Conservation (phyloP, 2,888 invertebrate species). For the Dexiosoma caninum region DNA sequence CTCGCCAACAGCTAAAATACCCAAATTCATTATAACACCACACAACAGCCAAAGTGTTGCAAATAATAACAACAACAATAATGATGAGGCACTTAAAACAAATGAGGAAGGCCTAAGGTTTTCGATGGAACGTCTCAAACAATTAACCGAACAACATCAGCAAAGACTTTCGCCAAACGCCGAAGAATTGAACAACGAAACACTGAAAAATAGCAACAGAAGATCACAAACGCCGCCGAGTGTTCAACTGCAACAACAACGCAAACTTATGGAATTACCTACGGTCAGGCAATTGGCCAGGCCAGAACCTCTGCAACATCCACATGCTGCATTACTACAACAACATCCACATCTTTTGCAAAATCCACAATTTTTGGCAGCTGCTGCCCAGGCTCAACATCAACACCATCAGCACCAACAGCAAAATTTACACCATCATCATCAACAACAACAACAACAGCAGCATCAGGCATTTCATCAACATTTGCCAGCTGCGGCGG, state of each 20-base stretch:
- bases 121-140: constrained; percentile 77
- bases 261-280: constrained; percentile 72
- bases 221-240: constrained; percentile 54
- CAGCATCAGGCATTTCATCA: constrained; percentile 63
- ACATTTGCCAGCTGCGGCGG: constrained; percentile 49
- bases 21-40: constrained; percentile 71
- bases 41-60: constrained; percentile 57
- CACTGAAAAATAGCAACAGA: constrained; percentile 53
- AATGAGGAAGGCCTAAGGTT: constrained; percentile 72
- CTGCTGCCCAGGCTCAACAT: constrained; percentile 72
- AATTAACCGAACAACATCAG: constrained; percentile 76
- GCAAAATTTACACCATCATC: constrained; percentile 66
- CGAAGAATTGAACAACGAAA: constrained; percentile 20
- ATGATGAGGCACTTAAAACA: constrained; percentile 28
- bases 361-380: constrained; percentile 73
- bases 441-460: too few species aligned
- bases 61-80: constrained; percentile 37
- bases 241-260: constrained; percentile 59
- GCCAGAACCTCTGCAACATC: constrained; percentile 75
- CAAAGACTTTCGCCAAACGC: constrained; percentile 72
- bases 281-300: constrained; percentile 71
- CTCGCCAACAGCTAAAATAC: constrained; percentile 68
- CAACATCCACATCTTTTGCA: constrained; percentile 74
- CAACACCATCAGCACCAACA: constrained; percentile 65
- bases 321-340: constrained; percentile 72